Evolutionary conservation across 2,888 invertebrate species (phyloP).

Genomic region (Tillus elongatus): DNA sequence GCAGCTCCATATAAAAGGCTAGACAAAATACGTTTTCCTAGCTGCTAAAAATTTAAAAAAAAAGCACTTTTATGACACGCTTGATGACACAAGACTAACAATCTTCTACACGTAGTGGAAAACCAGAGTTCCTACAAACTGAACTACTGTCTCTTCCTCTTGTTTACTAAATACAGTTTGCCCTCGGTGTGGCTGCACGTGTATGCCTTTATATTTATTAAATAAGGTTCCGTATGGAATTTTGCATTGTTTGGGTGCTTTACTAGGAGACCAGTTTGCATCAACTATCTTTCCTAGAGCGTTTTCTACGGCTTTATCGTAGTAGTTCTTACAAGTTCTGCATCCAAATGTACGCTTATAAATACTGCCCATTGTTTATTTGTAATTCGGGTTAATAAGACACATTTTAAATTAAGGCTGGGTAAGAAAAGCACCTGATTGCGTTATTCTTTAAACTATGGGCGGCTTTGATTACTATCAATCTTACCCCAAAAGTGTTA

Average conservation of each 20-base stretch:
- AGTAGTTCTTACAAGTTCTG: constrained; percentile 3
- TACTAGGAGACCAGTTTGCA: constrained; percentile 3
- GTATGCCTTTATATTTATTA: constrained; percentile 9
- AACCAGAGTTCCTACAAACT: constrained; percentile 6
- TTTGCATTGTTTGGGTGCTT: neutral
- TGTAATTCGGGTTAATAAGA: too few species aligned
- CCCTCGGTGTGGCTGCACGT: neutral
- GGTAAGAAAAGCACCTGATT: too few species aligned
- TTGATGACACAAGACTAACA: too few species aligned
- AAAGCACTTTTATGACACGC: too few species aligned
- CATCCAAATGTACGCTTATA: constrained; percentile 5
- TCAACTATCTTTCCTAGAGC: constrained; percentile 1
- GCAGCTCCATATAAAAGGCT: too few species aligned
- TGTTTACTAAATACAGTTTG: constrained; percentile 1
- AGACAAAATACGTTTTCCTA: too few species aligned
- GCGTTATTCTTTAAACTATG: too few species aligned
- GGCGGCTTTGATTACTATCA: too few species aligned
- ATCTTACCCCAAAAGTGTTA: too few species aligned
- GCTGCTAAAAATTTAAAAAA: too few species aligned
- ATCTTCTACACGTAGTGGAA: constrained; percentile 4
- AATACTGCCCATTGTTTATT: constrained; percentile 2
- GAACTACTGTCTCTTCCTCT: neutral
- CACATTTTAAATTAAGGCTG: too few species aligned
- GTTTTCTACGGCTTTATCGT: neutral
- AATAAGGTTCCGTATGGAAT: constrained; percentile 5